These are phyloP conservation scores for Atta texana DNA, from an alignment of 1,140 invertebrate genomes.

Conservation along the genomic window DNA sequence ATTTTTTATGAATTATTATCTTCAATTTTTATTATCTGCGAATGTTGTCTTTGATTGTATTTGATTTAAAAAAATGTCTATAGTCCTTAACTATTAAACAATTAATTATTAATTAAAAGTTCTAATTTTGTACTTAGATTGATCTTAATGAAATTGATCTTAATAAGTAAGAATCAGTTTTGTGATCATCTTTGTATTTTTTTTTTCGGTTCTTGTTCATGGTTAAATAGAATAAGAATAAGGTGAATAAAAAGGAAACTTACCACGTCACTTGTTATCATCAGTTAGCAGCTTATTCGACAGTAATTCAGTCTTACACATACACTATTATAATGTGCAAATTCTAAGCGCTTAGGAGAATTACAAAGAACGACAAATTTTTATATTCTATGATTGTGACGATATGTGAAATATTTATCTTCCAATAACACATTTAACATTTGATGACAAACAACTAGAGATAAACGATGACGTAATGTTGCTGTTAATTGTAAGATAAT, in stretches of 20 bases:
- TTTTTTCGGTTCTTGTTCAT: neutral
- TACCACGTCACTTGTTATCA: neutral
- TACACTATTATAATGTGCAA: neutral
- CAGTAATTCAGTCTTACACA: neutral
- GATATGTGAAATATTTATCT: neutral
- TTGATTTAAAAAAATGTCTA: neutral
- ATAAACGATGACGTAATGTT: neutral
- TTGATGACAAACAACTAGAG: neutral
- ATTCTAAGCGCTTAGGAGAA: neutral
- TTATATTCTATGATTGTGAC: neutral
- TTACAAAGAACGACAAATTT: neutral
- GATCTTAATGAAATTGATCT: neutral
- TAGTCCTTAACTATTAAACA: neutral
- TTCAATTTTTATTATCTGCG: neutral
- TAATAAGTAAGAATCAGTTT: neutral
- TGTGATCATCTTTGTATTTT: neutral
- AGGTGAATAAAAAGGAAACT: neutral
- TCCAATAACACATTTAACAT: neutral
- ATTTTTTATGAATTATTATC: neutral
- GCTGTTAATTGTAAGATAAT: neutral
- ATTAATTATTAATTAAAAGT: conserved; percentile 6
- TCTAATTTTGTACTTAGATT: neutral
- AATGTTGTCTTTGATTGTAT: neutral
- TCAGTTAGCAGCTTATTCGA: neutral
- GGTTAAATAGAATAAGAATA: conserved; percentile 20